Conservation (phyloP, 2,113 vertebrate species). For the Conger conger region DNA sequence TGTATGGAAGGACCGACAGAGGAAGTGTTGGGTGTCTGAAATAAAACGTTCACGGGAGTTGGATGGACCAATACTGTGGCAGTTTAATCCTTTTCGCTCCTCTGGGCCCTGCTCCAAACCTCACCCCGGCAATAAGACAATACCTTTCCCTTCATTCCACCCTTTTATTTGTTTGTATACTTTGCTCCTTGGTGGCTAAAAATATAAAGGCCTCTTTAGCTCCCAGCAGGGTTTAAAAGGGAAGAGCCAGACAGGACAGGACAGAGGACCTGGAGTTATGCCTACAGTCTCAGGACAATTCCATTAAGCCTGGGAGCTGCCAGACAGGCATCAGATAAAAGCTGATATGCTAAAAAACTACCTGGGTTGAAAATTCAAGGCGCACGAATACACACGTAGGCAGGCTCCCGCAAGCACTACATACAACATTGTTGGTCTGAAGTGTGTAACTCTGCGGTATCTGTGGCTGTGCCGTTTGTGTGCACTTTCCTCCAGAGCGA, state of each 20-base stretch:
- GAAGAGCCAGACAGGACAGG: not conserved
- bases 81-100: not conserved
- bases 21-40: not conserved
- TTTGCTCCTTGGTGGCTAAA: not conserved
- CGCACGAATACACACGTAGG: too few relatives aligned
- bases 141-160: not conserved
- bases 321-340: not conserved
- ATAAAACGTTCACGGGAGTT: not conserved
- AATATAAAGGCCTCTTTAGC: not conserved
- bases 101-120: not conserved
- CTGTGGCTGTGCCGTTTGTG: constrained; percentile 24
- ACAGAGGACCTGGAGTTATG: not conserved
- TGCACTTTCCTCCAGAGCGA: constrained; percentile 63
- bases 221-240: not conserved
- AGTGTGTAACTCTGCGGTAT: too few relatives aligned
- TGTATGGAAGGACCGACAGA: not conserved
- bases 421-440: not conserved
- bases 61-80: not conserved
- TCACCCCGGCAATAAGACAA: not conserved
- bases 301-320: not conserved
- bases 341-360: not conserved
- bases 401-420: too few relatives aligned
- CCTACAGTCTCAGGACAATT: constrained; percentile 7
- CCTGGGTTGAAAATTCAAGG: not conserved
- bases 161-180: not conserved